Evolutionary conservation across 2,797 vertebrate genomes (phyloP).

Genomic region (Protonibea diacanthus): DNA sequence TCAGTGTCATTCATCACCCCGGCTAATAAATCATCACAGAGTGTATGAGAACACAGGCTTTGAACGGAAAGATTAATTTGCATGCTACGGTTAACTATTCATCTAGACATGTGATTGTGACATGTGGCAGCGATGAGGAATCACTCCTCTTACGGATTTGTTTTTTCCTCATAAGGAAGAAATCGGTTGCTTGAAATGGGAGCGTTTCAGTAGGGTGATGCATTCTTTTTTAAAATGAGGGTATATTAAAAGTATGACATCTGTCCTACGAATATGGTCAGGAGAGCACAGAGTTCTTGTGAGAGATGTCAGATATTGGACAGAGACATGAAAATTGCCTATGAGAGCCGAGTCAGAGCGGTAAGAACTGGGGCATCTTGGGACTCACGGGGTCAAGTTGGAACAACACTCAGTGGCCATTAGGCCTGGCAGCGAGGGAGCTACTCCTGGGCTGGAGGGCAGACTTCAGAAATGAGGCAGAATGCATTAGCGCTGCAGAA

Average conservation of each 20-base stretch:
- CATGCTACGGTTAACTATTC: slow-evolving; percentile 45
- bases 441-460: slow-evolving; percentile 50
- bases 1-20: slow-evolving; percentile 76
- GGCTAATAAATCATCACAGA: slow-evolving; percentile 74
- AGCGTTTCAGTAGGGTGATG: neutral
- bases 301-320: slow-evolving; percentile 64
- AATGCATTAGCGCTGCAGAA: slow-evolving; percentile 45
- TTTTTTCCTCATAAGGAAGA: slow-evolving; percentile 69
- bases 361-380: slow-evolving; percentile 49
- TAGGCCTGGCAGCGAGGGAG: slow-evolving; percentile 55
- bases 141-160: slow-evolving; percentile 18
- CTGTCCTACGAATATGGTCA: slow-evolving; percentile 16
- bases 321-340: slow-evolving; percentile 73
- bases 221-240: slow-evolving; percentile 47
- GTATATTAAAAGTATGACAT: slow-evolving; percentile 48
- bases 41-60: slow-evolving; percentile 76
- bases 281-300: slow-evolving; percentile 64
- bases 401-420: slow-evolving; percentile 67
- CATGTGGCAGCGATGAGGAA: slow-evolving; percentile 36
- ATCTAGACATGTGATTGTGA: slow-evolving; percentile 23
- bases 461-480: slow-evolving; percentile 40
- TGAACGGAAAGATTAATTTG: slow-evolving; percentile 77
- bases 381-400: slow-evolving; percentile 64
- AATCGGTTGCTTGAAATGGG: slow-evolving; percentile 20
- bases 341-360: slow-evolving; percentile 59